A percentile compares a stretch with the other conserved stretches of the same genome.
phyloP scores from a whole-genome alignment of 2,797 vertebrate genomes.

The Urosaurus nigricauda region DNA sequence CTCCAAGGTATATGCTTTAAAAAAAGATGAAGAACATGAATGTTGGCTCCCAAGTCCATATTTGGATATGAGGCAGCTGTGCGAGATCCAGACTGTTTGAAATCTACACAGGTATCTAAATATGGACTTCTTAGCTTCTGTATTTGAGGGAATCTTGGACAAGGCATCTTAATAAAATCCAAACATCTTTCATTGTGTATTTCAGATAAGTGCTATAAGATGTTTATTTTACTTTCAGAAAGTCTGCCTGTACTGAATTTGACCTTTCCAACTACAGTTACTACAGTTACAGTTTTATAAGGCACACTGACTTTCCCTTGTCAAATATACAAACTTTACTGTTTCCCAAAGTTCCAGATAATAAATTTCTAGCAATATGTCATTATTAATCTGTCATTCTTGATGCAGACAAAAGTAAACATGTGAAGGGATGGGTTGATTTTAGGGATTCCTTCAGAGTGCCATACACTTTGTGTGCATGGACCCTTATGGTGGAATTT shows the following conservation, averaged over 20 bases:
- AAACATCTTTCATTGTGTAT: not conserved
- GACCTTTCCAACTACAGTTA: not conserved
- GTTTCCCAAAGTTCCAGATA: not conserved
- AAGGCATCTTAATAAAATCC: conserved; percentile 19
- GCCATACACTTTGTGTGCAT: not conserved
- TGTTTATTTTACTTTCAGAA: conserved; percentile 16
- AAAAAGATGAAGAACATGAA: not conserved
- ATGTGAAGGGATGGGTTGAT: not conserved
- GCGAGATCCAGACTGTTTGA: not conserved
- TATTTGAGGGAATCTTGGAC: not conserved
- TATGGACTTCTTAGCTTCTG: conserved; percentile 13
- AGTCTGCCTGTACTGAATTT: not conserved
- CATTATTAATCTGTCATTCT: not conserved
- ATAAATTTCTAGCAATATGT: not conserved
- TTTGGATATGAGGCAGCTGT: conserved; percentile 17
- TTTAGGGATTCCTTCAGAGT: not conserved
- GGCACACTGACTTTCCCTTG: not conserved
- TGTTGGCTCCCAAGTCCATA: conserved; percentile 1
- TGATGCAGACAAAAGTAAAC: not conserved
- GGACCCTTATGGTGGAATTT: not conserved
- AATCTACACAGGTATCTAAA: conserved; percentile 23
- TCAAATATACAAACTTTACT: not conserved
- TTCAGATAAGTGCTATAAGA: not conserved
- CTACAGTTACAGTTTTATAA: not conserved
- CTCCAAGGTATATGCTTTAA: not conserved